These are phyloP conservation scores for Progne subis DNA, from an alignment of 2,113 vertebrate genomes.

Conservation along the genomic window DNA sequence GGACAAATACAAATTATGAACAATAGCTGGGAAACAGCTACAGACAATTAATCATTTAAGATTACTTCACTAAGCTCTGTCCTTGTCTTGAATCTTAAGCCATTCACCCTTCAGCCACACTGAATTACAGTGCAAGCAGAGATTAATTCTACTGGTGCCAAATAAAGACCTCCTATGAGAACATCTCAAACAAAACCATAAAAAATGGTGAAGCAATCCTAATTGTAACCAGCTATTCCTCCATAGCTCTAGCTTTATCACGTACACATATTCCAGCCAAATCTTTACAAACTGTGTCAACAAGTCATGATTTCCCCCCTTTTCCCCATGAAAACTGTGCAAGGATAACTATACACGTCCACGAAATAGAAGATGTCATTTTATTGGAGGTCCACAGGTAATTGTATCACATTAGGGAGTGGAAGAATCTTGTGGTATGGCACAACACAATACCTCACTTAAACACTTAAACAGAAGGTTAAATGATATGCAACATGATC, in stretches of 20 bases:
- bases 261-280: not conserved
- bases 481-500: slow-evolving; percentile 75
- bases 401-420: slow-evolving; percentile 75
- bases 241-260: not conserved
- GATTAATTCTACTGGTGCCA: not conserved
- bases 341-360: slow-evolving; percentile 64
- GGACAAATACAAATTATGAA: not conserved
- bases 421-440: slow-evolving; percentile 69
- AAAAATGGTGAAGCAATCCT: not conserved
- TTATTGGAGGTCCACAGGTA: slow-evolving; percentile 89
- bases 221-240: not conserved
- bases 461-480: slow-evolving; percentile 71
- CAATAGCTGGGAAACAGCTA: not conserved
- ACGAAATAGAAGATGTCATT: slow-evolving; percentile 71
- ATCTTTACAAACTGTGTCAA: not conserved
- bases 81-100: not conserved
- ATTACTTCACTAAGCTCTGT: not conserved
- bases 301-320: not conserved
- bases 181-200: not conserved
- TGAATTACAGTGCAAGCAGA: not conserved
- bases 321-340: not conserved
- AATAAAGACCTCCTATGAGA: not conserved
- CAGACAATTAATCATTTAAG: not conserved
- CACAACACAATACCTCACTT: slow-evolving; percentile 77
- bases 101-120: not conserved